Conservation (phyloP, 2,888 invertebrate genomes). For the Napeogenes sylphis region DNA sequence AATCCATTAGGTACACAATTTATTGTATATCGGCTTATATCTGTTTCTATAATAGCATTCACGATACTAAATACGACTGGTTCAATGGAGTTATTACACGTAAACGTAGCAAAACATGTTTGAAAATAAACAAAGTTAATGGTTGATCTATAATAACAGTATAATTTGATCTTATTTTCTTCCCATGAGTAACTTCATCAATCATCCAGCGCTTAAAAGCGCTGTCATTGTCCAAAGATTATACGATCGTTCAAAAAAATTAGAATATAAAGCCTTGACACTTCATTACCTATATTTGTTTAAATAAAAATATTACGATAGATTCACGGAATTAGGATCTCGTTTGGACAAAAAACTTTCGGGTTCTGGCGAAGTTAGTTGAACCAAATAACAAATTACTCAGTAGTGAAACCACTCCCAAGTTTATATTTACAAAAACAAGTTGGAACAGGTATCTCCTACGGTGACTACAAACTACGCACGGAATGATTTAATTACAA, state of each 20-base stretch:
- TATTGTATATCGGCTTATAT: background rate
- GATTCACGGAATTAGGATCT: no score
- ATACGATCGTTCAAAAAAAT: constrained; percentile 17
- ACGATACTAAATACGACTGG: background rate
- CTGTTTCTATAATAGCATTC: background rate
- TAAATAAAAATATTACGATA: no score
- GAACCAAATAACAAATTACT: no score
- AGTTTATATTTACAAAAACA: no score
- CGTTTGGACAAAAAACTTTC: no score
- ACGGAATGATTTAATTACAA: background rate
- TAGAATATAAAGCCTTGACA: background rate
- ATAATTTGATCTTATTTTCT: constrained; percentile 21
- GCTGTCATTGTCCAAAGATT: constrained; percentile 10
- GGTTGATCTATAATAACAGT: constrained; percentile 18
- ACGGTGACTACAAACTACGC: background rate
- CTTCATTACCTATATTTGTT: no score
- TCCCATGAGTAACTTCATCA: constrained; percentile 17
- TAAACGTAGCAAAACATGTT: background rate
- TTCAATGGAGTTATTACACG: constrained; percentile 13
- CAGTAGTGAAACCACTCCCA: no score
- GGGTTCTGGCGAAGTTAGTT: no score
- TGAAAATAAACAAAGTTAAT: constrained; percentile 22
- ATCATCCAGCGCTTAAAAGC: constrained; percentile 15
- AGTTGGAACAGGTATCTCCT: background rate
- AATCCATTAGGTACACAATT: background rate